Conservation (phyloP, 2,797 vertebrate species). For the Gobionotothen gibberifrons region DNA sequence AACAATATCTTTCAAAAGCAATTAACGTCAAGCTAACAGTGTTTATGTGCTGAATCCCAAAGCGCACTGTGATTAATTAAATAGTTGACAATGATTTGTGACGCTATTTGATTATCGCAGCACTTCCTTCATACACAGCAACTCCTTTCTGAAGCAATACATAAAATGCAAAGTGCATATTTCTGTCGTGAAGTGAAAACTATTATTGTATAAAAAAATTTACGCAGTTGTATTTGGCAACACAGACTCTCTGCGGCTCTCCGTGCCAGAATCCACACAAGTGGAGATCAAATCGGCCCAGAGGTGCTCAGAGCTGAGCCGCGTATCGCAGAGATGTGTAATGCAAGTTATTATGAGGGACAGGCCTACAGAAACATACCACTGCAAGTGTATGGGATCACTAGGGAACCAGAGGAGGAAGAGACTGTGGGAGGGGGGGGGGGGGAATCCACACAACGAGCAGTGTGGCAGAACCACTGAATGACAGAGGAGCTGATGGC, state of each 20-base stretch:
- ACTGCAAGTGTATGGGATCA: slow-evolving; percentile 23
- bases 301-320: slow-evolving; percentile 13
- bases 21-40: slow-evolving; percentile 62
- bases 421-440: neutral
- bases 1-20: slow-evolving; percentile 64
- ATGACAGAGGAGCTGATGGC: slow-evolving; percentile 41
- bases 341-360: slow-evolving; percentile 20
- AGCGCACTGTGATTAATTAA: slow-evolving; percentile 62
- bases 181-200: neutral
- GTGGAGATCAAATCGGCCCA: slow-evolving; percentile 16
- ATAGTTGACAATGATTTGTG: slow-evolving; percentile 60
- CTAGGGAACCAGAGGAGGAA: slow-evolving; percentile 22
- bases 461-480: slow-evolving; percentile 35
- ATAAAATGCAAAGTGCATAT: slow-evolving; percentile 16
- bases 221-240: slow-evolving; percentile 12
- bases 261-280: slow-evolving; percentile 23
- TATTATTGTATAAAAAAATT: slow-evolving; percentile 18
- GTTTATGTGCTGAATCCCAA: slow-evolving; percentile 59
- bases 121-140: slow-evolving; percentile 28
- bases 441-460: slow-evolving; percentile 27
- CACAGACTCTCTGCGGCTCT: neutral
- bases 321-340: slow-evolving; percentile 7
- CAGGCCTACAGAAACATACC: slow-evolving; percentile 23
- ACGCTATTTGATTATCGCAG: slow-evolving; percentile 51
- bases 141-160: slow-evolving; percentile 22